Base-by-base conservation (phyloP, 2,888 invertebrate species). In the Machimus rusticus region DNA sequence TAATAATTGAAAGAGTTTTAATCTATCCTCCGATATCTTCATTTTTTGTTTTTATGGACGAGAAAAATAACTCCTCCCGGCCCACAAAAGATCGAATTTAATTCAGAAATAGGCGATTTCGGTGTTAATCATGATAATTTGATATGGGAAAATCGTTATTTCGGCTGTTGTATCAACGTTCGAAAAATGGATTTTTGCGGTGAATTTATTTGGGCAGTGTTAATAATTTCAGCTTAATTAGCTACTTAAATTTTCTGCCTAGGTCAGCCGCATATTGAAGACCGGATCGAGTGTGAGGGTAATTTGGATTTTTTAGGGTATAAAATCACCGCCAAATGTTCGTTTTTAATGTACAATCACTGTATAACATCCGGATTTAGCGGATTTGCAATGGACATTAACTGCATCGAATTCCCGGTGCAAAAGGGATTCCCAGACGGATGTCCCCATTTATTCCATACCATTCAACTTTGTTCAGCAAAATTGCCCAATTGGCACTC, bases 101-200 rank as follows among this genome's bases (percentile, higher is more conserved):
- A 84, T 84, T 84, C 51, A 79, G 79, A 79, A 79, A 46, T 79
- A 51, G 51, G 79, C 51, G 39, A 79, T 51, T 51, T 51, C 31
- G 28, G 39, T 84, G 57, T 84, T 84, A 84, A 84, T 84, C 66
- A 84, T 84, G 66, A 66, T 84, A 84, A 84, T 84, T 84, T 84
- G 66, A 66, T 84, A 34, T 84, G 66, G 57, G 51, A 34, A 66
- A 37, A 19, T 82, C 57, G 66, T 66, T 84, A 55, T 55, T 37
- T 23, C 28, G 66, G 57, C 57, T 19, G 19, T n/a, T 9, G 23
- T 19, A 12, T 4, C 34, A 34, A 6, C 34, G 57, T 34, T 39
- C 57, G 66, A 66, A 66, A 79, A 84, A 66, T 84, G 37, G 39
- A 84, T 84, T 66, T 84, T 66, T 84, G 82, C 66, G 82, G 82